Conservation (phyloP, 2,113 vertebrate species). For the Marmota monax region DNA sequence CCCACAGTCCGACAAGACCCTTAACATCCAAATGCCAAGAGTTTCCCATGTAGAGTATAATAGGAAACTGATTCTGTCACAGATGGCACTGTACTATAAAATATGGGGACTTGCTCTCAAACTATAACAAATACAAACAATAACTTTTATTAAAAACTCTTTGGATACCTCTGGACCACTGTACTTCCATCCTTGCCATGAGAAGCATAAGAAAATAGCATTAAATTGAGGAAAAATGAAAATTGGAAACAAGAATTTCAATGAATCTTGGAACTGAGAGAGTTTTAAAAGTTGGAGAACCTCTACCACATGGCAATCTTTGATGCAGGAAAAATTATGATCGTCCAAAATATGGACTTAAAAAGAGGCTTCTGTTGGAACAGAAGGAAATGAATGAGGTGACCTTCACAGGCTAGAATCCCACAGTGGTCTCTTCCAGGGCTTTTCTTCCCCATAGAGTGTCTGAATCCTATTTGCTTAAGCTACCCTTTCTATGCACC, state of each 20-base stretch:
- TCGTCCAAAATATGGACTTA: neutral
- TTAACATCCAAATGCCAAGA: constrained; percentile 22
- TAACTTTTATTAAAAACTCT: constrained; percentile 25
- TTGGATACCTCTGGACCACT: neutral
- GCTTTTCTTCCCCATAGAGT: neutral
- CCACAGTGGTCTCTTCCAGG: constrained; percentile 25
- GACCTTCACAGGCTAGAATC: neutral
- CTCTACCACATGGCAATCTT: constrained; percentile 3
- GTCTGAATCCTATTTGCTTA: constrained; percentile 41
- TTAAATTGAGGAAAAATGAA: constrained; percentile 65
- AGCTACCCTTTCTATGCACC: neutral
- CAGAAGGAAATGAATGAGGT: neutral
- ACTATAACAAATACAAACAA: neutral
- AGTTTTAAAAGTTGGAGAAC: constrained; percentile 32
- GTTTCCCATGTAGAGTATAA: neutral
- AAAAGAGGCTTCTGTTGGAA: neutral
- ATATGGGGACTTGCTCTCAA: constrained; percentile 2
- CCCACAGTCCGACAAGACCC: neutral
- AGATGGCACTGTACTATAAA: constrained; percentile 12
- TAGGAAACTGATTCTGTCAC: neutral
- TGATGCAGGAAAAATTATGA: neutral
- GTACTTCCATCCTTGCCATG: neutral
- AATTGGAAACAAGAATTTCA: constrained; percentile 18
- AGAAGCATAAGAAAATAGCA: constrained; percentile 44
- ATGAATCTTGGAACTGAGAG: constrained; percentile 42